Evolutionary conservation across 92 coral and sea anemone genomes (phyloP).

Genomic region (Muricea muricata): DNA sequence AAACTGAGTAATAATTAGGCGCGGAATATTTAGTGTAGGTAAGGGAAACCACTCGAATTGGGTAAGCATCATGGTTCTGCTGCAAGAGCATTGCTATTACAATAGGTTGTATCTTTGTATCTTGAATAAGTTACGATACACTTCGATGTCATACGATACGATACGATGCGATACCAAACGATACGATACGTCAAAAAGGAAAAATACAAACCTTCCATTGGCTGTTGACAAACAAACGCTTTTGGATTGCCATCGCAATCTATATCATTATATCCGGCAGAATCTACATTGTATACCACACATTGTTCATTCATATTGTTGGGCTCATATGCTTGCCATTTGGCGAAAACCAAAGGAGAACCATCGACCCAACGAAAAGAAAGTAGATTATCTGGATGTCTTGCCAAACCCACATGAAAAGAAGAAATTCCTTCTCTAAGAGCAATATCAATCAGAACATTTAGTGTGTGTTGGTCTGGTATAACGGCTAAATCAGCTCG

Average conservation of each 20-base stretch:
- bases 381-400: neutral
- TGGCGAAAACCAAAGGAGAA: neutral
- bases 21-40: too few relatives aligned
- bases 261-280: neutral
- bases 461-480: neutral
- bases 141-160: too few relatives aligned
- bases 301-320: neutral
- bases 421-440: neutral
- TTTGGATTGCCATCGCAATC: neutral
- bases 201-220: slow-evolving; percentile 16
- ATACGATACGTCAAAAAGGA: too few relatives aligned
- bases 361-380: slow-evolving; percentile 18
- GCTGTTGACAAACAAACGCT: slow-evolving; percentile 26
- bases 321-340: neutral
- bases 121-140: too few relatives aligned
- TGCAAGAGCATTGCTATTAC: too few relatives aligned
- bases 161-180: too few relatives aligned
- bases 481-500: neutral
- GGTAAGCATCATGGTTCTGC: too few relatives aligned
- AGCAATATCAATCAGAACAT: neutral
- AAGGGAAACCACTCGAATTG: too few relatives aligned
- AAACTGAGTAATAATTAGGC: too few relatives aligned
- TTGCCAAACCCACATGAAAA: neutral
- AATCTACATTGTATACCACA: neutral
- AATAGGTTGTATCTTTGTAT: too few relatives aligned